Conservation (phyloP, 2,113 vertebrate species). For the Phaethornis superciliosus region DNA sequence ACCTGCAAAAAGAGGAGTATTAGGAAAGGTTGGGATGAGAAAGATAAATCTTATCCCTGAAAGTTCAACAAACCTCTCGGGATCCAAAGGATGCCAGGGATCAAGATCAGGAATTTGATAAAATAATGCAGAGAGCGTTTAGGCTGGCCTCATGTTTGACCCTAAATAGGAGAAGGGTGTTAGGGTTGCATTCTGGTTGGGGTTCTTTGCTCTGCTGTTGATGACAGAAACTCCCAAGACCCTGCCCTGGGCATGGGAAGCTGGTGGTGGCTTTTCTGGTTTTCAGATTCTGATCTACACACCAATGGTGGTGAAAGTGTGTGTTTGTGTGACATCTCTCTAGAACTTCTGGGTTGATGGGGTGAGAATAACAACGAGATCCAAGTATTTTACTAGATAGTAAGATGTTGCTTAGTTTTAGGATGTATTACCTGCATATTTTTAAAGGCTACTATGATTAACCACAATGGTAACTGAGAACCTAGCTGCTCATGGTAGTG, state of each 20-base stretch:
- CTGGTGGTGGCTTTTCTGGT: background rate
- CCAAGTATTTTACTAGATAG: background rate
- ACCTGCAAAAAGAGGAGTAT: background rate
- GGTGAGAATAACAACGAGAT: background rate
- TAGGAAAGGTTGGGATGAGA: background rate
- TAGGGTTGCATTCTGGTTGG: rapidly evolving
- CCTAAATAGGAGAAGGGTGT: background rate
- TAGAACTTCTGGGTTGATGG: background rate
- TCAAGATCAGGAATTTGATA: background rate
- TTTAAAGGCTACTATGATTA: background rate
- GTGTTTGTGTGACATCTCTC: background rate
- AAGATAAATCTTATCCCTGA: background rate
- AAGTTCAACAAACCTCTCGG: background rate
- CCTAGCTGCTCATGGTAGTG: background rate
- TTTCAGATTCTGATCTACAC: background rate
- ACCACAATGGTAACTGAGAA: background rate
- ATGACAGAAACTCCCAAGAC: background rate
- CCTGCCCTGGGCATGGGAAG: background rate
- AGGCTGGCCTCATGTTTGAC: background rate
- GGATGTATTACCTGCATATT: background rate
- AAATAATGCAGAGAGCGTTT: background rate
- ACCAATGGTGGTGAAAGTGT: background rate
- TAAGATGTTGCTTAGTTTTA: background rate
- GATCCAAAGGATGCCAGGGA: background rate
- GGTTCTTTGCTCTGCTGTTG: background rate